Base-by-base conservation (phyloP, 2,888 invertebrate species). In the Drosophila infuscata region DNA sequence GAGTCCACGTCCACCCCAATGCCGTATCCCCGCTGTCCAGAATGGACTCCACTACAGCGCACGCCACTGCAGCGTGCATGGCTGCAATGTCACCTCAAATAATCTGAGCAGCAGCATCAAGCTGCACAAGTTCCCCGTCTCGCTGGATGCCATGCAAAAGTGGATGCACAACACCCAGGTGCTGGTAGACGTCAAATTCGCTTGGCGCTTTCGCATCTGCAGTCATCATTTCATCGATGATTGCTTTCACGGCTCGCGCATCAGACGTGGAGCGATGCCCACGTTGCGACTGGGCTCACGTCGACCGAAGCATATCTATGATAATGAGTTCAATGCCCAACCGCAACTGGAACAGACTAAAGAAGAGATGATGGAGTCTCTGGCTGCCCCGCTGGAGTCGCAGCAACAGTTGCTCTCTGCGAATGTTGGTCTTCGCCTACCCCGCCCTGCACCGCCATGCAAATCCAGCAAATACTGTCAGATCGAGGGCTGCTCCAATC, bases 121-220 rank as follows among this genome's bases (percentile, higher is more conserved):
- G 65, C 58, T 90, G 5, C 91, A 91, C 68, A 90, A 83, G 48
- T 90, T 91, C 17, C 90, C 90, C 20, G 71, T 74, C 0, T 67
- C 85, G 0, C 33, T 60, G 41, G 77, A 79, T 5, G 72, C 81
- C 3, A 65, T 89, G 36, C 54, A 83, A 2, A 91, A 91, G 57
- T 90, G 90, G 90, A 79, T 85, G 78, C 85, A 90, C 61, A 90
- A 90, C 53, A 82, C 82, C 1, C 89, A 90, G 54, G 80, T 90
- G 6, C 54, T 74, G 30, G 87, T 82, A 48, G 85, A 90, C 32
- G 59, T 57, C 0, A 79, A 75, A 8, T 76, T 65, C 20, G 74
- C 73, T 6, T 90, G 91, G 91, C 89, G 87, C 0, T 91, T 79
- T 63, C 89, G 91, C 36, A 79, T 91, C 25, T 91, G 91, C 58